Evolutionary conservation across 2,888 invertebrate genomes (phyloP).

Genomic region (Iphiclides podalirius): DNA sequence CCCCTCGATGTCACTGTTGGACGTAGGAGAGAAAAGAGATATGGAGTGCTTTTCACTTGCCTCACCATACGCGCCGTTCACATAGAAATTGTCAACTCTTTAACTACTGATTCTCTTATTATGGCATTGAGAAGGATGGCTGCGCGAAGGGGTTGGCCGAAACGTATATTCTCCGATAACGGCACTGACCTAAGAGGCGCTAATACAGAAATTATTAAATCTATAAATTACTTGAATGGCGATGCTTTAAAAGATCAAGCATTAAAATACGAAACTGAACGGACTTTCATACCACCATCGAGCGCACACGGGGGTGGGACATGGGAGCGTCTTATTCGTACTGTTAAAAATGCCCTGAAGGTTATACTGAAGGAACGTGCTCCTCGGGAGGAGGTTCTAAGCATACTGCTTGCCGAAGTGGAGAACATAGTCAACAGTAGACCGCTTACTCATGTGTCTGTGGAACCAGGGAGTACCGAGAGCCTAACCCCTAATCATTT

Average conservation of each 20-base stretch:
- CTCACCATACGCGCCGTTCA: too few species aligned
- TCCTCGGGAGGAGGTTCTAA: conserved; percentile 21
- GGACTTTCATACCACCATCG: conserved; percentile 26
- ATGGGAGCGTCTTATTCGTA: conserved; percentile 26
- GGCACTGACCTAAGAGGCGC: conserved; percentile 22
- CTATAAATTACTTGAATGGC: too few species aligned
- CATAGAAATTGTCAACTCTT: conserved; percentile 20
- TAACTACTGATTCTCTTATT: too few species aligned
- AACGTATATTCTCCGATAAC: conserved; percentile 26
- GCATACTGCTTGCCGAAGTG: conserved; percentile 8
- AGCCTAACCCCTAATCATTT: background rate
- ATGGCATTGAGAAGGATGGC: conserved; percentile 27
- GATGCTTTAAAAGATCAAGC: too few species aligned
- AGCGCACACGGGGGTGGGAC: conserved; percentile 26
- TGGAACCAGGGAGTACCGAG: conserved; percentile 3
- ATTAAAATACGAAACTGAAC: too few species aligned
- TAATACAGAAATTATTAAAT: background rate
- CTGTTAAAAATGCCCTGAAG: conserved; percentile 22
- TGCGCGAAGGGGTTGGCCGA: conserved; percentile 23
- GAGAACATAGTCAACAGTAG: too few species aligned
- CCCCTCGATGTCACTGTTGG: conserved; percentile 25
- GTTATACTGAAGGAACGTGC: conserved; percentile 22
- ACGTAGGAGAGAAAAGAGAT: conserved; percentile 21
- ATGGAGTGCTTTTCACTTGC: conserved; percentile 28
- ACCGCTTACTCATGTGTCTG: conserved; percentile 24